phyloP scores from a whole-genome alignment of 2,113 vertebrate genomes.

The Siniperca chuatsi region DNA sequence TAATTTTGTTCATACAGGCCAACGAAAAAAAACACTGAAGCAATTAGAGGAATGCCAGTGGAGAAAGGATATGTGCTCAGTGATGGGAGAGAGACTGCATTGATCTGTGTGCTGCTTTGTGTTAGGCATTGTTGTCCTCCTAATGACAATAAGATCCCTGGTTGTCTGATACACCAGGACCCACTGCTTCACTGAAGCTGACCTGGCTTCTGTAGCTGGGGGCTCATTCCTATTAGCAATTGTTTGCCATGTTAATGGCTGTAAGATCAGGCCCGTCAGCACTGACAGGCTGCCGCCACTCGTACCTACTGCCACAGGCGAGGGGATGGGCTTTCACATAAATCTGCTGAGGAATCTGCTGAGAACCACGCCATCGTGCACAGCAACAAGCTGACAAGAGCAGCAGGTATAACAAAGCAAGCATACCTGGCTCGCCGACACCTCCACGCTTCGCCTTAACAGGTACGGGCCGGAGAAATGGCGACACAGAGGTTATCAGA shows the following conservation, averaged over 20 bases:
- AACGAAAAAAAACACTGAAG: slow-evolving; percentile 55
- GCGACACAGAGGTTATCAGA: slow-evolving; percentile 21
- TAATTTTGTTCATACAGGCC: slow-evolving; percentile 80
- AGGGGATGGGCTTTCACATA: slow-evolving; percentile 74
- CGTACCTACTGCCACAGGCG: slow-evolving; percentile 85
- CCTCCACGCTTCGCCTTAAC: not conserved
- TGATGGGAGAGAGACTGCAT: slow-evolving; percentile 15
- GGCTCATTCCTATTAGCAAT: slow-evolving; percentile 88
- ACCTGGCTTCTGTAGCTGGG: slow-evolving; percentile 71
- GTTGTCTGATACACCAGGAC: slow-evolving; percentile 23
- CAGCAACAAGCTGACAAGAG: slow-evolving; percentile 44
- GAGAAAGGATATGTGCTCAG: slow-evolving; percentile 38
- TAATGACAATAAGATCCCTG: not conserved
- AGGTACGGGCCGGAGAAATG: slow-evolving; percentile 20
- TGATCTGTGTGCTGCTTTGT: slow-evolving; percentile 37
- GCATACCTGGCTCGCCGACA: not conserved
- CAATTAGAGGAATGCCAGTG: slow-evolving; percentile 62
- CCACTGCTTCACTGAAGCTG: slow-evolving; percentile 42
- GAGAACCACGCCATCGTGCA: slow-evolving; percentile 61
- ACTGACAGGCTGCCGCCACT: slow-evolving; percentile 85
- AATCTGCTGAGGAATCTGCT: slow-evolving; percentile 79
- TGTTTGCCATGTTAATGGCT: slow-evolving; percentile 87
- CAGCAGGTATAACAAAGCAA: slow-evolving; percentile 34
- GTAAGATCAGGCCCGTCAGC: slow-evolving; percentile 79
- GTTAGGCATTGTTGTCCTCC: slow-evolving; percentile 14